Percentiles rank a stretch among this genome's conserved stretches.
phyloP scores from a whole-genome alignment of 2,888 invertebrate species.

The Morinoia aosen region DNA sequence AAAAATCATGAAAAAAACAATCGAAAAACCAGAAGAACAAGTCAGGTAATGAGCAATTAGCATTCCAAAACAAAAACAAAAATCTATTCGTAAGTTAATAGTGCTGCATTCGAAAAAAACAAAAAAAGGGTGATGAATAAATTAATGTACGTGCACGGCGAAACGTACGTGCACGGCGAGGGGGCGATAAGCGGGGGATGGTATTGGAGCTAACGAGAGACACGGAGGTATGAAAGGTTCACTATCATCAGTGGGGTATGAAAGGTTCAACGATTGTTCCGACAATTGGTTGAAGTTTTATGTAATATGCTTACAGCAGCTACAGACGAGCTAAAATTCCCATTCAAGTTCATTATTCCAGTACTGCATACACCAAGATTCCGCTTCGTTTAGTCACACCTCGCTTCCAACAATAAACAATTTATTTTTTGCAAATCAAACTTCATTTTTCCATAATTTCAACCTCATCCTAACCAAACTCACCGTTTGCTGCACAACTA shows the following conservation, averaged over 20 bases:
- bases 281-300: too few species aligned
- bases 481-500: neutral
- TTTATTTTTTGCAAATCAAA: too few species aligned
- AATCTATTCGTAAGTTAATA: neutral
- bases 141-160: neutral
- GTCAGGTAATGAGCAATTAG: neutral
- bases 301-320: too few species aligned
- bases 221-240: neutral
- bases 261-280: too few species aligned
- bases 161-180: neutral
- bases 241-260: neutral
- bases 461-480: too few species aligned
- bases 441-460: too few species aligned
- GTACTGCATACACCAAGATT: too few species aligned
- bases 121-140: neutral
- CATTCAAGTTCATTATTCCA: too few species aligned
- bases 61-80: neutral
- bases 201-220: neutral
- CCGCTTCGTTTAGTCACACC: too few species aligned
- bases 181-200: neutral
- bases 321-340: too few species aligned
- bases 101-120: neutral
- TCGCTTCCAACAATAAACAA: too few species aligned
- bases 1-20: neutral
- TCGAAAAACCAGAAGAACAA: neutral